Evolutionary conservation across 2,888 invertebrate species (phyloP).

Genomic region (Drosophila dives): DNA sequence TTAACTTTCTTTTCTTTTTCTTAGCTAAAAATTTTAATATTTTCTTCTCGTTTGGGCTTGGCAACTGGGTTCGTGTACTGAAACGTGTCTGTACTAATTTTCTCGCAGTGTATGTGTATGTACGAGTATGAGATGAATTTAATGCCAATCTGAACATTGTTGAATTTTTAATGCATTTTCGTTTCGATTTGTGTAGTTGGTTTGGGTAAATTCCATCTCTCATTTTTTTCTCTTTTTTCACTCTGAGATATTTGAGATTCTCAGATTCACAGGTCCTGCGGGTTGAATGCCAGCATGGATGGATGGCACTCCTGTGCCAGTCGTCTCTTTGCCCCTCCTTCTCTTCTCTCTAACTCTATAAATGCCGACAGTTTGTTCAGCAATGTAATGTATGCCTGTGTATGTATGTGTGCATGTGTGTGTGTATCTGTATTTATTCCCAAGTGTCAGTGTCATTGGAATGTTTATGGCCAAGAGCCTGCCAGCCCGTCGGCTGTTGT

Average conservation of each 20-base stretch:
- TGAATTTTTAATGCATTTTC: slow-evolving; percentile 72
- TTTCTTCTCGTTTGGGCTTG: background rate
- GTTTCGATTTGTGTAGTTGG: slow-evolving; percentile 46
- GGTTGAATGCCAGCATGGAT: slow-evolving; percentile 8
- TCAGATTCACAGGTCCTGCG: slow-evolving; percentile 5
- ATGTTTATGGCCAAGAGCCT: slow-evolving; percentile 40
- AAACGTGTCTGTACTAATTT: background rate
- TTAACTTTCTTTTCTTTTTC: background rate
- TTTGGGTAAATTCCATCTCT: background rate
- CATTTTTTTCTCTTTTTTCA: background rate
- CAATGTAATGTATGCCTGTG: slow-evolving; percentile 12
- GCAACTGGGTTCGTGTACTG: background rate
- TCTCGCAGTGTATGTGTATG: background rate
- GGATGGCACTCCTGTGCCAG: slow-evolving; percentile 37
- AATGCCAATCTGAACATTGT: slow-evolving; percentile 1
- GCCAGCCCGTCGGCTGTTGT: slow-evolving; percentile 8
- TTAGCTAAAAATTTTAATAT: background rate
- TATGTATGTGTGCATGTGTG: background rate
- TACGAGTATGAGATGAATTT: background rate
- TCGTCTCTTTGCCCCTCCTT: background rate
- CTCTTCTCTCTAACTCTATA: background rate
- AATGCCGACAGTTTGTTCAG: slow-evolving; percentile 32
- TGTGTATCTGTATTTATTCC: slow-evolving; percentile 16
- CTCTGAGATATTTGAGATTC: background rate
- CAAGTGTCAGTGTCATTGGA: slow-evolving; percentile 16